phyloP scores from a whole-genome alignment of 2,888 invertebrate genomes.

The Litoditis marina region DNA sequence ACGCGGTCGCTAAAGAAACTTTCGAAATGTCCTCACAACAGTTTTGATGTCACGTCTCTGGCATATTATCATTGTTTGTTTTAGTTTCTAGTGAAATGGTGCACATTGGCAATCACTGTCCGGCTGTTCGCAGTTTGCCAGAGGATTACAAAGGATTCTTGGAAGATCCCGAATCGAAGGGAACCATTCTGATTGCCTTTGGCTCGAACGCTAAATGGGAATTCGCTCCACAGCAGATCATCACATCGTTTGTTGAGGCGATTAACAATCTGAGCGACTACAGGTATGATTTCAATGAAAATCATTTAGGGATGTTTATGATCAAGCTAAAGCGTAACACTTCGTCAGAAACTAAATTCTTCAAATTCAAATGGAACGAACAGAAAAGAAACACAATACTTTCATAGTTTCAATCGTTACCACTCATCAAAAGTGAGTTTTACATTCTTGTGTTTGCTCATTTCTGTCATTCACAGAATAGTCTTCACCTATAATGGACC shows the following conservation, averaged over 20 bases:
- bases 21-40: too few relatives aligned
- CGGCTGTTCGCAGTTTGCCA: constrained; percentile 3
- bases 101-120: constrained; percentile 18
- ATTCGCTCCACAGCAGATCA: constrained; percentile 12
- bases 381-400: not conserved
- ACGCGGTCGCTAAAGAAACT: too few relatives aligned
- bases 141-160: constrained; percentile 17
- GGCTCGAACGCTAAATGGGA: constrained; percentile 27
- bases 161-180: constrained; percentile 25
- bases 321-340: too few relatives aligned
- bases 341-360: not conserved
- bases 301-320: too few relatives aligned
- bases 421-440: too few relatives aligned
- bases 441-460: too few relatives aligned
- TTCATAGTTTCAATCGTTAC: too few relatives aligned
- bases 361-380: too few relatives aligned
- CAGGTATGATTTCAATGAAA: constrained; percentile 4
- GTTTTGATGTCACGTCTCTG: not conserved
- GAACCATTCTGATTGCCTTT: constrained; percentile 33
- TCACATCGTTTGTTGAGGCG: constrained; percentile 15
- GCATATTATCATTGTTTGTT: not conserved
- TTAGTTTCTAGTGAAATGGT: constrained; percentile 17
- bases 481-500: constrained; percentile 26
- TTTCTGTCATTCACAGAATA: constrained; percentile 11
- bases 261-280: constrained; percentile 21